Evolutionary conservation across 2,888 invertebrate species (phyloP).

Genomic region (Petrolisthes cinctipes): DNA sequence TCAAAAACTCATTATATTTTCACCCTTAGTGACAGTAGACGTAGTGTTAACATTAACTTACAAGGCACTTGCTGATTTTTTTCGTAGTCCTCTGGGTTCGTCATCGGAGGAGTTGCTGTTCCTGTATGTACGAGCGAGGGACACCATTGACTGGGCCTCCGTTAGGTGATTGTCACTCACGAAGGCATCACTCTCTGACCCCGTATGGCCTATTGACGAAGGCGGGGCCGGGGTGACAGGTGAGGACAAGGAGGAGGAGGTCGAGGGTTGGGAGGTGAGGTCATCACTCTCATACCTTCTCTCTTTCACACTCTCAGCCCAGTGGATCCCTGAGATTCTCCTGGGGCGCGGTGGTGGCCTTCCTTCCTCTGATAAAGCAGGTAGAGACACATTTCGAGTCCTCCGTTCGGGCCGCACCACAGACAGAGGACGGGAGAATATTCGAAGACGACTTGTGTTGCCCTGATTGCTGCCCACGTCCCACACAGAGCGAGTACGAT

Average conservation of each 20-base stretch:
- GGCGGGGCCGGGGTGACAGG: conserved; percentile 14
- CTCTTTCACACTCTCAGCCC: conserved; percentile 15
- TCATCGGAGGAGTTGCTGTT: conserved; percentile 44
- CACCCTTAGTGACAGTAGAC: neutral
- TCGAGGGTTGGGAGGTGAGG: neutral
- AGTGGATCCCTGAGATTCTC: conserved; percentile 24
- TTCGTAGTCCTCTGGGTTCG: conserved; percentile 36
- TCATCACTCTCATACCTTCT: neutral
- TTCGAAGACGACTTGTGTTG: neutral
- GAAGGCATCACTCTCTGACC: conserved; percentile 20
- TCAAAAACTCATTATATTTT: neutral
- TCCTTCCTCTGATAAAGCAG: neutral
- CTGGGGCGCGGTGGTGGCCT: conserved; percentile 8
- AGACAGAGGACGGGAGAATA: neutral
- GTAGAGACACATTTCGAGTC: neutral
- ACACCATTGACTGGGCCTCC: conserved; percentile 46
- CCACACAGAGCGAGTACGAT: conserved; percentile 30
- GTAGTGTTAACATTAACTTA: conserved; percentile 18
- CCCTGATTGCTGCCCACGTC: conserved; percentile 9
- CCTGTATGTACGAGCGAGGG: conserved; percentile 13
- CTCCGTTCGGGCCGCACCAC: neutral
- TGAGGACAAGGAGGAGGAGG: conserved; percentile 18
- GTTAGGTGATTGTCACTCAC: conserved; percentile 21
- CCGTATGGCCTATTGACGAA: neutral
- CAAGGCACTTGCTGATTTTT: conserved; percentile 39